Conservation (phyloP, 2,797 vertebrate genomes). For the Babyrousa celebensis region DNA sequence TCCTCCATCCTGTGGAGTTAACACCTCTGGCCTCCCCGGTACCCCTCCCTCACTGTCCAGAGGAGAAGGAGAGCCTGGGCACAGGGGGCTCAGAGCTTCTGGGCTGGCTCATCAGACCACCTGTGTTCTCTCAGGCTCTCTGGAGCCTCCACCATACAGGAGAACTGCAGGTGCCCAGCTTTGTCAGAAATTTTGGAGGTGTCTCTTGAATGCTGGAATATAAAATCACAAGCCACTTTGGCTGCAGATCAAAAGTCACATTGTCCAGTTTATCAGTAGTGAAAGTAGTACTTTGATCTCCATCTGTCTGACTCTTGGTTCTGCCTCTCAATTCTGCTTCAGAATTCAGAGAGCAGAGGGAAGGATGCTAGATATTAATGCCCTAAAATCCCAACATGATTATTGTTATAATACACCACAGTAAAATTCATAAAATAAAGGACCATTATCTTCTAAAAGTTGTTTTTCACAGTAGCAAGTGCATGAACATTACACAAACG, state of each 20-base stretch:
- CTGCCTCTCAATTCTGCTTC: slow-evolving; percentile 25
- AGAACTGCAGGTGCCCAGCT: neutral
- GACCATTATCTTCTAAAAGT: neutral
- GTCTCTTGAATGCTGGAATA: neutral
- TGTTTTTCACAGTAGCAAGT: slow-evolving; percentile 60
- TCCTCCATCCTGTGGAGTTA: neutral
- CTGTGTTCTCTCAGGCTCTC: neutral
- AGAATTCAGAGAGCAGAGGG: neutral
- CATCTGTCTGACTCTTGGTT: neutral
- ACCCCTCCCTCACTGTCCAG: neutral
- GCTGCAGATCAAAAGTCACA: neutral
- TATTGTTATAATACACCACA: neutral
- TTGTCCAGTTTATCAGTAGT: neutral
- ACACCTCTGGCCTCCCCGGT: neutral
- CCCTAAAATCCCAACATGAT: neutral
- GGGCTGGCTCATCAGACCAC: neutral
- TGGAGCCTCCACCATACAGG: neutral
- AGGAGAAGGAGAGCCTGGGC: rapidly evolving
- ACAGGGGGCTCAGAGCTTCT: neutral
- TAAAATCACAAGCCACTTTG: neutral
- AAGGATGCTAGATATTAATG: neutral
- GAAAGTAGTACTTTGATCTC: neutral
- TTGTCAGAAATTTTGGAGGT: neutral
- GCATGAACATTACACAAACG: neutral
- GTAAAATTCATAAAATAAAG: slow-evolving; percentile 27